phyloP scores from a whole-genome alignment of 2,113 vertebrate genomes.

The Hiodon tergisus region DNA sequence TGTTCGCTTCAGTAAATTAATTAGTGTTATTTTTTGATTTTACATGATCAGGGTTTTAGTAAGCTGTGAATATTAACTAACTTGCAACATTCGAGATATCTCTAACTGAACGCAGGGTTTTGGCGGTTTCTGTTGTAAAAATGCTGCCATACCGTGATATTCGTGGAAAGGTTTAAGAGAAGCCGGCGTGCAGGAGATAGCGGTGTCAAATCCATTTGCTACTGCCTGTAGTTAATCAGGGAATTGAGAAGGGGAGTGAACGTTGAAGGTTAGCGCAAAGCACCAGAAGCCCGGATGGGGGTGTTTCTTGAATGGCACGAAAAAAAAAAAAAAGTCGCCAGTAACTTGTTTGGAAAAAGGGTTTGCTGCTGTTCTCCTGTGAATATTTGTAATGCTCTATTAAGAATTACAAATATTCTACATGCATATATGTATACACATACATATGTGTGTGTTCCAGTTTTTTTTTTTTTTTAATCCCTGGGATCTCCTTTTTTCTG shows the following conservation, averaged over 20 bases:
- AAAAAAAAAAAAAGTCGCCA: slow-evolving; percentile 5
- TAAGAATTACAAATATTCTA: too few relatives aligned
- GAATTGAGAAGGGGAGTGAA: slow-evolving; percentile 48
- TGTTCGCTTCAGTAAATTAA: too few relatives aligned
- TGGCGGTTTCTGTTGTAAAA: slow-evolving; percentile 6
- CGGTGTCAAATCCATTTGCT: slow-evolving; percentile 61
- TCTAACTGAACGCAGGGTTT: slow-evolving; percentile 5
- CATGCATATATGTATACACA: too few relatives aligned
- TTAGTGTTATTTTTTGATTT: too few relatives aligned
- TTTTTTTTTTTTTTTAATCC: too few relatives aligned
- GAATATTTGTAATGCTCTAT: not conserved
- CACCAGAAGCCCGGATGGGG: slow-evolving; percentile 43
- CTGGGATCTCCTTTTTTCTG: too few relatives aligned
- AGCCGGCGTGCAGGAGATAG: slow-evolving; percentile 41
- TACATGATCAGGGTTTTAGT: too few relatives aligned
- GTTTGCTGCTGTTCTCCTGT: not conserved
- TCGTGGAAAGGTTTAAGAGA: slow-evolving; percentile 37
- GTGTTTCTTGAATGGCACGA: slow-evolving; percentile 29
- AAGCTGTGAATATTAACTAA: too few relatives aligned
- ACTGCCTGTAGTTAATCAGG: slow-evolving; percentile 60
- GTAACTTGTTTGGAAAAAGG: slow-evolving; percentile 5
- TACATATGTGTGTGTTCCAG: too few relatives aligned
- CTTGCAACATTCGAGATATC: not conserved
- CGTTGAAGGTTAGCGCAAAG: slow-evolving; percentile 37
- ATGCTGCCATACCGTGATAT: not conserved